These are phyloP conservation scores for Megaptera novaeangliae DNA, from an alignment of 2,113 vertebrate species.

Conservation along the genomic window DNA sequence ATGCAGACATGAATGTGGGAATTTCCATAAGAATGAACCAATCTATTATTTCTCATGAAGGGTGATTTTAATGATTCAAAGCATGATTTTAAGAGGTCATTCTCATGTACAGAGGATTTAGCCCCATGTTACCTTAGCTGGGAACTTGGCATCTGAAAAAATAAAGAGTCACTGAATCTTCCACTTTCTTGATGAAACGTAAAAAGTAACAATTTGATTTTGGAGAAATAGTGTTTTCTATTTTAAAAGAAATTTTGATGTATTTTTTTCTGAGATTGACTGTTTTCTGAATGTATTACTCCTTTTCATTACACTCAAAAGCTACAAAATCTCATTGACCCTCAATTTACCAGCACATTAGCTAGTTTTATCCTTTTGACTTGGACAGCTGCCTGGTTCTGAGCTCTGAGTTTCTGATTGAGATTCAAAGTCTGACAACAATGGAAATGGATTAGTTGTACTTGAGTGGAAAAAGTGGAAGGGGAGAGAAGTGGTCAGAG, in stretches of 20 bases:
- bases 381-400: background rate
- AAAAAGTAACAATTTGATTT: slow-evolving; percentile 4
- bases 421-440: background rate
- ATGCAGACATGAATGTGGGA: background rate
- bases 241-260: background rate
- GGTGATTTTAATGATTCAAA: background rate
- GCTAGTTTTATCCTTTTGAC: background rate
- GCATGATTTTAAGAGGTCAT: background rate
- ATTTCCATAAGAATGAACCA: background rate
- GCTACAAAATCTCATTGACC: background rate
- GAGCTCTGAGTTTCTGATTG: background rate
- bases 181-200: background rate
- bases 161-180: background rate
- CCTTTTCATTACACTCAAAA: background rate
- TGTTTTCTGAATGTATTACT: background rate
- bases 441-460: background rate
- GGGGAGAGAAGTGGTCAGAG: background rate
- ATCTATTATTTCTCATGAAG: background rate
- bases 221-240: background rate
- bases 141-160: background rate
- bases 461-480: background rate
- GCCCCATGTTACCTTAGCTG: background rate
- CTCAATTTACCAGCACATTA: background rate
- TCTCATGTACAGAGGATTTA: background rate
- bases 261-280: background rate